These are phyloP conservation scores for Gambusia holbrooki DNA, from an alignment of 2,113 vertebrate genomes.

Conservation along the genomic window DNA sequence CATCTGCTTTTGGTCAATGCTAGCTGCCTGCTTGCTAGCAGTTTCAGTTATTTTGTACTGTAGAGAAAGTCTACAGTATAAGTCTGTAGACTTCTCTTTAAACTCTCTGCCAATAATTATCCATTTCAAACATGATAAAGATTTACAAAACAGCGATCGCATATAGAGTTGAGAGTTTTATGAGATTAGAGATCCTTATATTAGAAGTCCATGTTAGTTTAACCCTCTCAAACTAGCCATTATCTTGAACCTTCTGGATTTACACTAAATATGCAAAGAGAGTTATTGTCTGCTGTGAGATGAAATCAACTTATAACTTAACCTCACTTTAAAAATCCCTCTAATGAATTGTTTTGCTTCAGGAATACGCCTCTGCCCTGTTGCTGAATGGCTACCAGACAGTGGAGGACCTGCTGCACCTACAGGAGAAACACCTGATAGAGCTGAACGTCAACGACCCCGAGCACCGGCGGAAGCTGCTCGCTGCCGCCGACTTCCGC, in stretches of 20 bases:
- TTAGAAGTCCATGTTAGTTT: neutral
- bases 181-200: neutral
- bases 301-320: too few relatives aligned
- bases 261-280: neutral
- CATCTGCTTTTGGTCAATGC: too few relatives aligned
- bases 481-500: conserved; percentile 86
- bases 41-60: too few relatives aligned
- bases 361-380: conserved; percentile 92
- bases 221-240: neutral
- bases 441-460: conserved; percentile 91
- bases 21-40: too few relatives aligned
- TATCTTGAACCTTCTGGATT: neutral
- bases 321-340: too few relatives aligned
- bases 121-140: too few relatives aligned
- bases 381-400: conserved; percentile 94
- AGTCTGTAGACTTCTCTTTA: too few relatives aligned
- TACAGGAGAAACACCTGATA: conserved; percentile 91
- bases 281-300: neutral
- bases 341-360: neutral
- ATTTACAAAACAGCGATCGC: too few relatives aligned
- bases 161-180: too few relatives aligned
- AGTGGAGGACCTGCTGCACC: conserved; percentile 91
- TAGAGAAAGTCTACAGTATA: too few relatives aligned
- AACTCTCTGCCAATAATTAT: too few relatives aligned
- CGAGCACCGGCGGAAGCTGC: conserved; percentile 86